Percentiles rank a stretch among this genome's conserved stretches.
Conservation (phyloP, 2,888 invertebrate genomes). For the Hyppa rectilinea region DNA sequence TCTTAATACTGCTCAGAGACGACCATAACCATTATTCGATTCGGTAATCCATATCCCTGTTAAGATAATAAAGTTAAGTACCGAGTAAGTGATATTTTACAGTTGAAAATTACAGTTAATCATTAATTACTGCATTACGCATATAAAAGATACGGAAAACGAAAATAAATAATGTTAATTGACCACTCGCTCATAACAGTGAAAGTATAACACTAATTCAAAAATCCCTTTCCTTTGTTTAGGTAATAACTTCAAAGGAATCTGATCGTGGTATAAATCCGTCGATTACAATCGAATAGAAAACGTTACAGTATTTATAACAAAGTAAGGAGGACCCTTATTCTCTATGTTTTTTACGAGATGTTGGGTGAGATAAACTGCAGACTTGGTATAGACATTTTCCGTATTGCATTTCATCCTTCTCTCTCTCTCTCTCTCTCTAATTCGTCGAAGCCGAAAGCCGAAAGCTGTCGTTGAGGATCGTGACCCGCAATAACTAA, state of each 20-base stretch:
- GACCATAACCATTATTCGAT: background rate
- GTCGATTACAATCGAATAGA: conserved; percentile 61
- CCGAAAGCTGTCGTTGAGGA: background rate
- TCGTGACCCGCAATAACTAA: conserved; percentile 36
- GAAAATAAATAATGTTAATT: conserved; percentile 2
- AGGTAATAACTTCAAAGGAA: conserved; percentile 53
- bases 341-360: conserved; percentile 52
- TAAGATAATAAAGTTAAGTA: background rate
- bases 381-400: background rate
- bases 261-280: conserved; percentile 58
- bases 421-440: conserved; percentile 4
- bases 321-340: conserved; percentile 41
- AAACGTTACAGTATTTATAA: conserved; percentile 54
- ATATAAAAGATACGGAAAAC: background rate
- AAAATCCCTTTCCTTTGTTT: conserved; percentile 10
- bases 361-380: conserved; percentile 38
- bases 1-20: no score
- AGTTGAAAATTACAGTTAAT: conserved; percentile 4
- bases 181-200: background rate
- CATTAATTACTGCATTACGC: background rate
- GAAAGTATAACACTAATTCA: background rate
- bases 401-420: conserved; percentile 20
- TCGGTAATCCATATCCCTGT: background rate
- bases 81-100: background rate
- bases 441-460: no score